Evolutionary conservation across 1,140 invertebrate species (phyloP).

Genomic region (Potamilus streckersoni): DNA sequence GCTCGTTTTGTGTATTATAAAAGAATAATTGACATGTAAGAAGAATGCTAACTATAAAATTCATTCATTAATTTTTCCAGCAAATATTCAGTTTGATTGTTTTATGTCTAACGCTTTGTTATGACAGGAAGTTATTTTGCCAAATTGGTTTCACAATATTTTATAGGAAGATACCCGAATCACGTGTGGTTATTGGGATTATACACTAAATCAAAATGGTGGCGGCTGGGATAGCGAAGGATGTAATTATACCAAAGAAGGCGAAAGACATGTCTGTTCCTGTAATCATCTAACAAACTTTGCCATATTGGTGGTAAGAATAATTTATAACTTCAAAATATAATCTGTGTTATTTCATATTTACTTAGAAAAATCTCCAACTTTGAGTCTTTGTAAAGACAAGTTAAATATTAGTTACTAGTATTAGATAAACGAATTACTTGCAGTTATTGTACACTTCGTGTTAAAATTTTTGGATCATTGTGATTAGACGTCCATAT

Average conservation of each 20-base stretch:
- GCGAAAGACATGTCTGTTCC: constrained; percentile 46
- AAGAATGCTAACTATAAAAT: too few species aligned
- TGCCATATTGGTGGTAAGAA: constrained; percentile 55
- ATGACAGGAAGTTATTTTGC: too few species aligned
- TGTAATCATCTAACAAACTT: constrained; percentile 64
- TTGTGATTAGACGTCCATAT: not conserved
- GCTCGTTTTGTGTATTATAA: too few species aligned
- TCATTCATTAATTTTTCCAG: too few species aligned
- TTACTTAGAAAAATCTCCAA: not conserved
- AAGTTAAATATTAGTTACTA: not conserved
- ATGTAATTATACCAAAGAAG: constrained; percentile 43
- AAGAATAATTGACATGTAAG: too few species aligned
- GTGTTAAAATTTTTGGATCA: not conserved
- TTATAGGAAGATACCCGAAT: constrained; percentile 1
- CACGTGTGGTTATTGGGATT: constrained; percentile 56
- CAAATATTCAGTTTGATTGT: too few species aligned
- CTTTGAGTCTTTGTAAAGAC: not conserved
- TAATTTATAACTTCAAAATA: not conserved
- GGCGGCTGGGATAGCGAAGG: constrained; percentile 51
- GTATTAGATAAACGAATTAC: too few species aligned
- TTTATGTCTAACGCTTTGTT: too few species aligned
- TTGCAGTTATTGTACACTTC: not conserved
- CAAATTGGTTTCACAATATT: too few species aligned
- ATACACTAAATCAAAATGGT: constrained; percentile 18
- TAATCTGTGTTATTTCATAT: not conserved